Base-by-base conservation (phyloP, 2,888 invertebrate species). In the Axea sp. region DNA sequence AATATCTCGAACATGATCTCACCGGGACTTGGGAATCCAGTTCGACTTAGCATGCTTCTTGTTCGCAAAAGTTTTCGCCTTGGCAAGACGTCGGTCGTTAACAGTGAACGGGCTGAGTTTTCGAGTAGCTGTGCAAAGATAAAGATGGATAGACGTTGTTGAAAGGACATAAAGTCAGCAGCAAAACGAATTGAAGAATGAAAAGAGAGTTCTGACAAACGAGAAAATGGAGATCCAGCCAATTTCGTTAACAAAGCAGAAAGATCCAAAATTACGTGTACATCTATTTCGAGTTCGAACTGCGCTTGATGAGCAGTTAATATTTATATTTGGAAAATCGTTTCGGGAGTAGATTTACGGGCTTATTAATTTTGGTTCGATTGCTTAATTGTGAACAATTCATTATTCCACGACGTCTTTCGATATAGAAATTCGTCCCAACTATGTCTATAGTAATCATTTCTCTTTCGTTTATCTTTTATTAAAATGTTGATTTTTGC, bases 11-110 rank as follows among this genome's bases (percentile, higher is more conserved):
- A 67, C 69, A 71, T 67, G 71, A 75, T 75, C 75, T 75, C 30
- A 39, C 57, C 57, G 60, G 53, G 64, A 64, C 68, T 74, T 45
- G 64, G 31, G 53, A 51, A 71, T 71, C 43, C 75, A 67, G 71
- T 75, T 71, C 71, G 62, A 71, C 74, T 65, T 71, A 71, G 69
- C 51, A 65, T 39, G 53, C 24, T 60, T 75, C 75, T 75, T 75
- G 75, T 71, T 75, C 75, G 67, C 24, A 30, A 75, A 71, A 75
- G 71, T 75, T 75, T 75, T 67, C 75, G 67, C 60, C 51, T 59
- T 53, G 65, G 74, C 67, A 62, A 73, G 75, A 75, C 62, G 69
- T 69, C 67, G 67, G 75, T 75, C 75, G 75, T 75, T 75, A 75
- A 62, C 55, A 65, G 69, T 55, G 69, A 65, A 43, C 67, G 67